Evolutionary conservation across 2,888 invertebrate genomes (phyloP).

Genomic region (Scrobipalpa atriplicella): DNA sequence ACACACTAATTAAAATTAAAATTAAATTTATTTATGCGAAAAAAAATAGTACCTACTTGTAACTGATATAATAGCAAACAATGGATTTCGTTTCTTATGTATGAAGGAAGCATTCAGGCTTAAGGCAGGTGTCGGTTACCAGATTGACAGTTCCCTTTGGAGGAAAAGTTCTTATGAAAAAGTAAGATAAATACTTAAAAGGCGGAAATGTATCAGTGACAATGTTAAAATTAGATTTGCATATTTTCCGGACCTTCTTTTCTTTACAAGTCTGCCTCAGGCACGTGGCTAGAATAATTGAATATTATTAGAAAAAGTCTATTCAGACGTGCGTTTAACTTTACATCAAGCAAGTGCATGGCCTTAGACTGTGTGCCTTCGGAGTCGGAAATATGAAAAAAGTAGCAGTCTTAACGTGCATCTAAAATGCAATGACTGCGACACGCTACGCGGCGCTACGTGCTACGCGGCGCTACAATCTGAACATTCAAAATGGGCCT

Average conservation of each 20-base stretch:
- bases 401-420: conserved; percentile 44
- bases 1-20: no score
- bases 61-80: no score
- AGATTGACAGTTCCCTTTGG: not conserved
- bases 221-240: not conserved
- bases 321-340: no score
- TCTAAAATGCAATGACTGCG: conserved; percentile 42
- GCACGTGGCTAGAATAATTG: not conserved
- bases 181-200: not conserved
- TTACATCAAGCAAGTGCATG: no score
- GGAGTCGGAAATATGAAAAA: conserved; percentile 33
- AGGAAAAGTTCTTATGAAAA: not conserved
- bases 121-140: not conserved
- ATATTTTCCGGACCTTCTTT: no score
- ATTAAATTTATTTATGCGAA: no score
- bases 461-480: conserved; percentile 46
- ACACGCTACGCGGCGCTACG: conserved; percentile 11
- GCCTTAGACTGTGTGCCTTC: no score
- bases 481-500: conserved; percentile 43
- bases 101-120: not conserved
- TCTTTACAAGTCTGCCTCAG: no score
- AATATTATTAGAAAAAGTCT: no score
- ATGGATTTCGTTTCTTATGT: not conserved
- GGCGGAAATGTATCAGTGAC: not conserved
- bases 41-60: no score